A percentile compares a stretch with the other conserved stretches of the same genome.
Evolutionary conservation across 2,797 vertebrate genomes (phyloP).

Genomic region (Tiaroga cobitis): DNA sequence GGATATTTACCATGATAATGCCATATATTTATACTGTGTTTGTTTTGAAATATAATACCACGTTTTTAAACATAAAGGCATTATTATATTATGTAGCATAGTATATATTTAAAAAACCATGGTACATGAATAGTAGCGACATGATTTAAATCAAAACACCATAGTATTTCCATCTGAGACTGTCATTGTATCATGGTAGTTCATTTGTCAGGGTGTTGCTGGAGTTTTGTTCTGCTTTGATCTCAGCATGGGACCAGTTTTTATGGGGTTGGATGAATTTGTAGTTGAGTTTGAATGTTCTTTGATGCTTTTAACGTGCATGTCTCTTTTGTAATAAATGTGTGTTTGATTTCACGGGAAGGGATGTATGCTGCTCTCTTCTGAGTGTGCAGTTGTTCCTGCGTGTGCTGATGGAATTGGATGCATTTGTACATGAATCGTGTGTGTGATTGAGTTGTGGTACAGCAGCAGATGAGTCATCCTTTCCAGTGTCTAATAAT

Average conservation of each 20-base stretch:
- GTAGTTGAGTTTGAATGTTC: neutral
- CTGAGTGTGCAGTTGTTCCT: conserved; percentile 4
- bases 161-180: neutral
- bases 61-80: neutral
- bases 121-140: neutral
- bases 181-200: neutral
- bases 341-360: neutral
- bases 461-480: conserved; percentile 44
- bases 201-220: neutral
- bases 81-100: neutral
- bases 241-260: neutral
- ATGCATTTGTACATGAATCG: neutral
- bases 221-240: conserved; percentile 1
- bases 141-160: neutral
- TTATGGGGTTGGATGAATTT: neutral
- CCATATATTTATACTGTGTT: neutral
- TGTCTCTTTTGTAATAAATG: neutral
- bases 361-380: neutral
- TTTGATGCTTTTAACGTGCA: neutral
- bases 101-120: neutral
- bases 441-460: conserved; percentile 30
- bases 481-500: conserved; percentile 39
- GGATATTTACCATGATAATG: neutral
- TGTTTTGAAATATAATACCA: neutral
- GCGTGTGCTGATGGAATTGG: conserved; percentile 3